phyloP scores from a whole-genome alignment of 2,797 vertebrate species.

The Poecilia wingei region DNA sequence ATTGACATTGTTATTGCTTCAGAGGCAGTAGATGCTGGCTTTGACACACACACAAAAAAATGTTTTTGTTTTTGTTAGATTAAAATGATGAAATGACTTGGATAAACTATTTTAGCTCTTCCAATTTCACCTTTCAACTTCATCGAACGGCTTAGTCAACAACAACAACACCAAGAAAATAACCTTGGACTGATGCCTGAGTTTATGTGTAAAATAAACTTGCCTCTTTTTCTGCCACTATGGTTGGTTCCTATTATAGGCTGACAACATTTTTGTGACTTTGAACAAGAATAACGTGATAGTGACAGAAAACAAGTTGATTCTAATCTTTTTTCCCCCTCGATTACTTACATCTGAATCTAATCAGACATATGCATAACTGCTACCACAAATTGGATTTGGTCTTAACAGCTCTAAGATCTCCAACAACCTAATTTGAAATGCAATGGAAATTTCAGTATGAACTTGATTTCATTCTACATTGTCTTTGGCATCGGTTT shows the following conservation, averaged over 20 bases:
- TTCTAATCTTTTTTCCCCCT: not conserved
- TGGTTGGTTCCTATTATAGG: not conserved
- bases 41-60: too few species aligned
- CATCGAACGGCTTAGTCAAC: not conserved
- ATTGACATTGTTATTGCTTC: not conserved
- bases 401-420: too few species aligned
- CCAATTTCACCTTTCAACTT: not conserved
- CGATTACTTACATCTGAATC: not conserved
- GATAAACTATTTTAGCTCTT: not conserved
- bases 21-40: not conserved
- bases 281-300: not conserved
- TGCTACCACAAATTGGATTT: not conserved
- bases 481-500: not conserved
- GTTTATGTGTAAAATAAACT: not conserved
- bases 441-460: not conserved
- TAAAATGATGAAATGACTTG: not conserved
- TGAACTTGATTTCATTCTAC: not conserved
- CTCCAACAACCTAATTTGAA: too few species aligned
- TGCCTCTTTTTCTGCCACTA: not conserved
- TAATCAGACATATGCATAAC: not conserved
- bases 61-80: too few species aligned
- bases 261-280: not conserved
- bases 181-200: not conserved
- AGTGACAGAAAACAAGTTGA: not conserved
- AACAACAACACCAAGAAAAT: not conserved